Conservation (phyloP, 2,797 vertebrate genomes). For the Neomorphus geoffroyi region DNA sequence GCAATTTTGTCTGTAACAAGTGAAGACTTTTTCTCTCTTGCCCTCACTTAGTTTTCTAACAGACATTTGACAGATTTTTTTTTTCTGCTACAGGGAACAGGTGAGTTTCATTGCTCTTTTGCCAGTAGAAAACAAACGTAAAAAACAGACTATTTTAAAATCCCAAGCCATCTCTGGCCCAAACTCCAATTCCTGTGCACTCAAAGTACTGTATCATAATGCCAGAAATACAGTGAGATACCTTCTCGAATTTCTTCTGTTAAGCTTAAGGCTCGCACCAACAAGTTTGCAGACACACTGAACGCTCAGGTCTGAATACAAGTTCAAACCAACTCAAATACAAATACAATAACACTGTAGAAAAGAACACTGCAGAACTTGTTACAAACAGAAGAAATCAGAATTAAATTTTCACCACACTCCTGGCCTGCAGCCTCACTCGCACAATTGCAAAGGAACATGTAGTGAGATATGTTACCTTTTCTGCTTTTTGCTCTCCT, state of each 20-base stretch:
- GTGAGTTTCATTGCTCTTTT: background rate
- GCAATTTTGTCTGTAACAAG: background rate
- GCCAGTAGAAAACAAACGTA: background rate
- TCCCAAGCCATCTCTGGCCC: background rate
- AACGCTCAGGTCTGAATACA: background rate
- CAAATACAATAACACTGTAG: background rate
- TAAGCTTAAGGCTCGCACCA: background rate
- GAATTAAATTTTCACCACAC: background rate
- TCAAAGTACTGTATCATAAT: background rate
- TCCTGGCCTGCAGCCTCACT: background rate
- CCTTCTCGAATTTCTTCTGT: background rate
- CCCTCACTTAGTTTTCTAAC: background rate
- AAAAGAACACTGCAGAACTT: background rate
- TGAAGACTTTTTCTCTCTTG: background rate
- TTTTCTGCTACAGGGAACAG: background rate
- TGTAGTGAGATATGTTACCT: slow-evolving; percentile 40
- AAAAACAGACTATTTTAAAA: background rate
- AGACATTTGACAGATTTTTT: background rate
- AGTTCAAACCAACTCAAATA: background rate
- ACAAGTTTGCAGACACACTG: background rate
- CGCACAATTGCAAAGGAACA: background rate
- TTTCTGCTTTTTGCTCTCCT: slow-evolving; percentile 73
- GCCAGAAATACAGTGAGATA: background rate
- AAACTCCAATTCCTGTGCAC: background rate
- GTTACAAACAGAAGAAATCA: background rate